Percentiles rank a stretch among this genome's conserved stretches.
Conservation (phyloP, 2,797 vertebrate genomes). For the Channa striata region DNA sequence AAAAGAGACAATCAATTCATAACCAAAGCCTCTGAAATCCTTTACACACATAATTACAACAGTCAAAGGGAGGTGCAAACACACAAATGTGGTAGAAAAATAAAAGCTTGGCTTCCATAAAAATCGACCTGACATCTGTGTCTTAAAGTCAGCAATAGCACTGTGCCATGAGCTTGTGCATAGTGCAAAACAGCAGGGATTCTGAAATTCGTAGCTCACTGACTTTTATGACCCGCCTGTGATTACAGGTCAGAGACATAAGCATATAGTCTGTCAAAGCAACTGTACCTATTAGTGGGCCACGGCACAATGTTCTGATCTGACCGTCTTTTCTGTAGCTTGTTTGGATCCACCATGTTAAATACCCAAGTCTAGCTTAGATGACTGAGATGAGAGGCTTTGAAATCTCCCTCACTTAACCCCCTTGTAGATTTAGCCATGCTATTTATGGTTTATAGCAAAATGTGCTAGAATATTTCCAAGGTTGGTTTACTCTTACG, state of each 20-base stretch:
- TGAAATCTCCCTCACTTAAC: not conserved
- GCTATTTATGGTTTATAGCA: no score
- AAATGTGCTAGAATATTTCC: conserved; percentile 6
- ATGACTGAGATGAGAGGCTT: conserved; percentile 14
- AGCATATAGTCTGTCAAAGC: conserved; percentile 78
- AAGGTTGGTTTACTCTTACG: conserved; percentile 2
- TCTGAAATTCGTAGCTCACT: conserved; percentile 78
- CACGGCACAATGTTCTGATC: conserved; percentile 57
- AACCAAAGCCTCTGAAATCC: conserved; percentile 26
- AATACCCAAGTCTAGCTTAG: conserved; percentile 29
- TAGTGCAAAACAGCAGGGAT: conserved; percentile 68
- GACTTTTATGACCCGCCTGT: conserved; percentile 60
- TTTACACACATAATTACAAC: conserved; percentile 36
- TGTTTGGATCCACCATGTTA: conserved; percentile 28
- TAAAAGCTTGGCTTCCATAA: conserved; percentile 69
- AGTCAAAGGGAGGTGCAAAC: conserved; percentile 50
- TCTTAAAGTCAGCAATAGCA: conserved; percentile 78
- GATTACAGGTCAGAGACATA: conserved; percentile 78
- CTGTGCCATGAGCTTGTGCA: conserved; percentile 52
- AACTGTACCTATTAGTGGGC: conserved; percentile 70
- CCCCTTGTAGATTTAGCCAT: no score
- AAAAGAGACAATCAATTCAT: conserved; percentile 62
- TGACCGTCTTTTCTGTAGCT: conserved; percentile 33
- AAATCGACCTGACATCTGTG: conserved; percentile 73
- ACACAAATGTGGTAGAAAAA: conserved; percentile 51